Evolutionary conservation across 2,797 vertebrate genomes (phyloP), one percentile per base, ranked within the genome.

Genomic region (Malacoraja senta): DNA sequence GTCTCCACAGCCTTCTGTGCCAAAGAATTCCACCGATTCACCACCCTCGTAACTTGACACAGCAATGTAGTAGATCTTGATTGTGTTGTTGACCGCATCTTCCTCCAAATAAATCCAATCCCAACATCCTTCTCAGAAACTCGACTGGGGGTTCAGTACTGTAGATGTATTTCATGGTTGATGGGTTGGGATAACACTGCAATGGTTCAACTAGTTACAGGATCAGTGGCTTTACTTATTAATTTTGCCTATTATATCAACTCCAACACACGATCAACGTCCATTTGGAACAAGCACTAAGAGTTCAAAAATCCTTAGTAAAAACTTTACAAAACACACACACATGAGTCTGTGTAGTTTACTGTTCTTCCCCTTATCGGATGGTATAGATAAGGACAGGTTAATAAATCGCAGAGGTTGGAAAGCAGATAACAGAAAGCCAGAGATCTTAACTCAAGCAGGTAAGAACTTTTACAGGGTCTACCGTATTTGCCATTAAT

Each of bases 341-440:
- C 44, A 53, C 44, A 53, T 7, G 44, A 38, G 15, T 71, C 38
- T 7, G 24, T 53, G 8, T 32, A 88, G 68, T 92, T 92, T 76
- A 19, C 90, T 44, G 90, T 76, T 91, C 68, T 74, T 53, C 6
- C 3, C 71, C 90, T 92, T 76, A 92, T 92, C 90, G 8, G 90
- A 29, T 92, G 71, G 35, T 44, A n/a, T 53, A 74, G 90, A 92
- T 92, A 92, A 74, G 24, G 17, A 71, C 68, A 44, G 90, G 90
- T 76, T 92, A 44, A 92, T 92, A 76, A 74, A 76, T 76, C 38
- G 8, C 26, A 92, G 71, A 2, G 21, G 71, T 92, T 72, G 24
- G 68, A 53, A 74, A 58, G 1, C 90, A 92, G 71, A 76, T 38
- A 13, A 29, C 24, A 58, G 12, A 53, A 76, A 44, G 9, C 24